Evolutionary conservation across 2,113 vertebrate genomes (phyloP), one percentile per base, ranked within the genome.

Genomic region (Melanostigma gelatinosum): DNA sequence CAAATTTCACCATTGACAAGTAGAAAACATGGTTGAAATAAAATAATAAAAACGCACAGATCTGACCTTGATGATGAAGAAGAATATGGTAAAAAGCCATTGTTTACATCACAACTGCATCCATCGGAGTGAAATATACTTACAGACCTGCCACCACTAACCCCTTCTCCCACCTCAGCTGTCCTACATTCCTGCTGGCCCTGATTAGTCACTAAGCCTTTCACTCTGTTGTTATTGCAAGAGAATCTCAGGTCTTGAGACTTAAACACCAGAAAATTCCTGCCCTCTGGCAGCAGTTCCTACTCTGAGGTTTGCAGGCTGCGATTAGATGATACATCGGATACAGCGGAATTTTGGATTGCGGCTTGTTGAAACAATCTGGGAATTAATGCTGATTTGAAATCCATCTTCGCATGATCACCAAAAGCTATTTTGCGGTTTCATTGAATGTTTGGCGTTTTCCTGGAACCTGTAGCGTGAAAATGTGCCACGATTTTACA

Each of bases 211-310:
- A 10, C 74, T 86, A 84, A 90, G 75, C 78, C 66, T 71, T 83
- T 82, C 8, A 12, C 22, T 84, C 79, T 85, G 87, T 91, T 92
- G 78, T 93, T 87, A 86, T 54, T 88, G 64, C 81, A 77, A 86
- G 44, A 85, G 52, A 85, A 88, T 90, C 88, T 86, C 67, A 82
- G 85, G 90, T 91, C 93, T 90, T 85, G 57, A 86, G 83, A 90
- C 75, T 87, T 84, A 75, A 93, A 93, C 86, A 79, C 74, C 75
- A 85, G 80, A 55, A 85, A 85, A 90, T 89, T 89, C 79, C 86
- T 90, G 82, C 80, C 86, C 88, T 87, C 85, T 81, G 68, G 52
- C 52, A 66, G 12, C 50, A 61, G 80, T 67, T 72, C 64, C 67
- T 75, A 42, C 77, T 74, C 20, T 68, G 55, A 60, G 55, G 55